phyloP scores from a whole-genome alignment of 2,797 vertebrate species.

The Sebastes taczanowskii region DNA sequence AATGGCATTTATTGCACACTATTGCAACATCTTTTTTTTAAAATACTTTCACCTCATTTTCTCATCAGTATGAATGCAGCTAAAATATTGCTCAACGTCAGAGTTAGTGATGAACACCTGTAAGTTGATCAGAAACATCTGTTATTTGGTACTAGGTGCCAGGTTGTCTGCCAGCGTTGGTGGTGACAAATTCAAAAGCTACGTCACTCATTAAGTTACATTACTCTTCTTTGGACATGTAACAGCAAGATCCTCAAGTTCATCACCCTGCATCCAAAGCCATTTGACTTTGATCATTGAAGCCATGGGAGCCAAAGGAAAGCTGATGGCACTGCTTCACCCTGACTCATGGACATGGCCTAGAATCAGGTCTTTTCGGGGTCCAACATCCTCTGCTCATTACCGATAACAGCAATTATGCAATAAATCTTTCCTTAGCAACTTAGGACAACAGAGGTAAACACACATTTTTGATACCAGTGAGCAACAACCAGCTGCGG shows the following conservation, averaged over 20 bases:
- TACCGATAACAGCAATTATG: conserved; percentile 72
- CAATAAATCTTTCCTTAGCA: conserved; percentile 75
- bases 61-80: neutral
- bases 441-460: conserved; percentile 71
- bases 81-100: conserved; percentile 16
- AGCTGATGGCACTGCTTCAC: conserved; percentile 56
- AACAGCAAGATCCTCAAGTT: conserved; percentile 51
- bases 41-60: neutral
- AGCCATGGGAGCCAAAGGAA: conserved; percentile 39
- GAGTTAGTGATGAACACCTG: conserved; percentile 53
- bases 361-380: conserved; percentile 51
- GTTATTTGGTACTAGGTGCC: conserved; percentile 47
- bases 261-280: conserved; percentile 22
- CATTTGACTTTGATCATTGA: conserved; percentile 43
- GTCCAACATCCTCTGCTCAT: conserved; percentile 66
- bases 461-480: conserved; percentile 60
- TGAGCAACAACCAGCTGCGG: conserved; percentile 46
- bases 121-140: conserved; percentile 59
- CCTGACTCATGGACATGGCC: conserved; percentile 66
- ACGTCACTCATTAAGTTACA: conserved; percentile 29
- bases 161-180: conserved; percentile 55
- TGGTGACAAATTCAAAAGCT: conserved; percentile 61
- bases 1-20: conserved; percentile 38
- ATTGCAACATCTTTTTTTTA: conserved; percentile 29
- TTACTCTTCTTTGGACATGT: conserved; percentile 51